Percentiles rank a stretch among this genome's conserved stretches.
These are phyloP conservation scores for Caiman crocodilus DNA, from an alignment of 2,797 vertebrate genomes.

Conservation along the genomic window DNA sequence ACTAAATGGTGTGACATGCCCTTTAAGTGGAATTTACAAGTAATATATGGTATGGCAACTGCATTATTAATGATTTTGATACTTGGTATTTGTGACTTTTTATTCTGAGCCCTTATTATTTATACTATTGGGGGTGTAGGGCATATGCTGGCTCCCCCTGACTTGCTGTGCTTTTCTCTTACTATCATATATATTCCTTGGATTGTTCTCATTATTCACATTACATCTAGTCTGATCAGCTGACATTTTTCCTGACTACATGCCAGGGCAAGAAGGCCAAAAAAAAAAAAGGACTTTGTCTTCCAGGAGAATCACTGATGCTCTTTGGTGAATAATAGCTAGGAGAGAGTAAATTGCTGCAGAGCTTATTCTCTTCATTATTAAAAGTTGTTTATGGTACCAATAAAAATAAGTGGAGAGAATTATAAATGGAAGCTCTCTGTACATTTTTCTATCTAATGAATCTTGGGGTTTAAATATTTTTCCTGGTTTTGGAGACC, in stretches of 20 bases:
- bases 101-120: conserved; percentile 45
- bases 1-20: conserved; percentile 62
- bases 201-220: conserved; percentile 48
- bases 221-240: conserved; percentile 5
- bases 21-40: conserved; percentile 71
- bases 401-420: conserved; percentile 6
- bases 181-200: conserved; percentile 5
- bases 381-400: conserved; percentile 16
- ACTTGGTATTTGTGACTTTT: conserved; percentile 57
- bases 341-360: neutral
- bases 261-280: neutral
- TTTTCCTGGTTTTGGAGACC: conserved; percentile 32
- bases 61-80: conserved; percentile 70
- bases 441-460: neutral
- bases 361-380: neutral
- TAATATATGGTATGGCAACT: conserved; percentile 53
- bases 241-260: conserved; percentile 30
- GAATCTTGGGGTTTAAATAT: conserved; percentile 18
- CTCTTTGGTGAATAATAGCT: conserved; percentile 24
- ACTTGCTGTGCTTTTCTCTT: conserved; percentile 29
- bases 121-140: conserved; percentile 39
- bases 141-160: conserved; percentile 6
- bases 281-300: neutral
- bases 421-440: neutral
- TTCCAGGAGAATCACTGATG: neutral